phyloP scores from a whole-genome alignment of 2,113 vertebrate species.

The Corynorhinus townsendii region DNA sequence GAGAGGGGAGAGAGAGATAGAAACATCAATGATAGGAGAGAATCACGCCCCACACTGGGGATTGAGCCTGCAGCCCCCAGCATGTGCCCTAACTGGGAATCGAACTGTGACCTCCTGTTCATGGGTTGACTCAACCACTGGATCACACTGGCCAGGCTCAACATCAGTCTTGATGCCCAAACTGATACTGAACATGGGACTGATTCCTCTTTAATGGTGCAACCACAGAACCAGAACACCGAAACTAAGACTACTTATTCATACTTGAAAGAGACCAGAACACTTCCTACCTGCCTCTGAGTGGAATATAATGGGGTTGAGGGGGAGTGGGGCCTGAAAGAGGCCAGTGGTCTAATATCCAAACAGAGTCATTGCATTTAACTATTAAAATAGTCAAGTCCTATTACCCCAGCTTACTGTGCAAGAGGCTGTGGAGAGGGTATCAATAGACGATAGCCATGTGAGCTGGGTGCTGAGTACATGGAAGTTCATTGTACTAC shows the following conservation, averaged over 20 bases:
- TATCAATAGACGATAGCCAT: background rate
- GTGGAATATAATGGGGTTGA: fast-evolving
- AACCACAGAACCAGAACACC: background rate
- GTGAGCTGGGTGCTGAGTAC: background rate
- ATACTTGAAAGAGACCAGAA: background rate
- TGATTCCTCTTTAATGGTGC: background rate
- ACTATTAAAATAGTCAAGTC: background rate
- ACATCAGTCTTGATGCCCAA: background rate
- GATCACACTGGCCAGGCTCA: background rate
- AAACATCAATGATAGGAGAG: too few species aligned
- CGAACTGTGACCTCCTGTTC: too few species aligned
- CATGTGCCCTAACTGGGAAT: too few species aligned
- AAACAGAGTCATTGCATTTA: background rate
- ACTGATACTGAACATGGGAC: fast-evolving
- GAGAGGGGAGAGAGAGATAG: too few species aligned
- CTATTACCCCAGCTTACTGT: background rate
- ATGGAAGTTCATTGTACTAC: background rate
- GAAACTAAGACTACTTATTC: background rate
- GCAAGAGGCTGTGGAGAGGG: background rate
- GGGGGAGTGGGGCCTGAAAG: background rate
- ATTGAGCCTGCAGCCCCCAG: too few species aligned
- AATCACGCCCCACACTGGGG: too few species aligned
- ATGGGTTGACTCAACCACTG: too few species aligned
- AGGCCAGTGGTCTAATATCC: background rate
- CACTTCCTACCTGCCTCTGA: background rate